These are phyloP conservation scores for Penelope pileata DNA, from an alignment of 2,113 vertebrate genomes.

Conservation along the genomic window DNA sequence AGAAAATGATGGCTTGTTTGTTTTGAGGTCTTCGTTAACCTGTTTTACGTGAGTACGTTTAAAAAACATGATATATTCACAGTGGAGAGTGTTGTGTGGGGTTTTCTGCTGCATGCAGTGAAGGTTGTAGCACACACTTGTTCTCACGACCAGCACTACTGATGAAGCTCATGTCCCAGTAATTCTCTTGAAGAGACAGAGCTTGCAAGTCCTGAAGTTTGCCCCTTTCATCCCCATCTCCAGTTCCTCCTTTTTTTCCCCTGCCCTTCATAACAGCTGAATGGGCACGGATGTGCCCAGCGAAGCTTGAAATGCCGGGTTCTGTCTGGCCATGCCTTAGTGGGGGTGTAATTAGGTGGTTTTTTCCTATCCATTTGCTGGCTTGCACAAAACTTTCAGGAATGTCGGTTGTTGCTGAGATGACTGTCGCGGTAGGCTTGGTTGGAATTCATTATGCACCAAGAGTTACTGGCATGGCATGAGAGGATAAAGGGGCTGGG, in stretches of 20 bases:
- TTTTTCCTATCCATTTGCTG: conserved; percentile 48
- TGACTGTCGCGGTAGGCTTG: conserved; percentile 3
- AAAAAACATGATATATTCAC: neutral
- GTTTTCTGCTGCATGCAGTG: neutral
- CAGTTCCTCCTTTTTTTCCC: neutral
- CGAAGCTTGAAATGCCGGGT: neutral
- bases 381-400: conserved; percentile 48
- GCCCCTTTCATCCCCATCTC: neutral
- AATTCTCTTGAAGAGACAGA: neutral
- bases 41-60: neutral
- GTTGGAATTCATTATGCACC: neutral
- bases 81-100: fast-evolving
- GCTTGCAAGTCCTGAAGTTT: neutral
- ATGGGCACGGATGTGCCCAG: conserved; percentile 11
- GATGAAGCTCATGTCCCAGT: neutral
- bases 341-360: conserved; percentile 53
- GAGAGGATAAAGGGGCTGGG: neutral
- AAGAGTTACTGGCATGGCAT: conserved; percentile 16
- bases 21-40: conserved; percentile 7
- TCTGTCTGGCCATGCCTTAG: conserved; percentile 29
- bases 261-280: neutral
- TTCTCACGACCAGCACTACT: neutral
- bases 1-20: neutral
- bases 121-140: neutral
- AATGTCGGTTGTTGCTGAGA: conserved; percentile 43